Conservation (phyloP, 1,140 invertebrate genomes). For the Procambarus clarkii region DNA sequence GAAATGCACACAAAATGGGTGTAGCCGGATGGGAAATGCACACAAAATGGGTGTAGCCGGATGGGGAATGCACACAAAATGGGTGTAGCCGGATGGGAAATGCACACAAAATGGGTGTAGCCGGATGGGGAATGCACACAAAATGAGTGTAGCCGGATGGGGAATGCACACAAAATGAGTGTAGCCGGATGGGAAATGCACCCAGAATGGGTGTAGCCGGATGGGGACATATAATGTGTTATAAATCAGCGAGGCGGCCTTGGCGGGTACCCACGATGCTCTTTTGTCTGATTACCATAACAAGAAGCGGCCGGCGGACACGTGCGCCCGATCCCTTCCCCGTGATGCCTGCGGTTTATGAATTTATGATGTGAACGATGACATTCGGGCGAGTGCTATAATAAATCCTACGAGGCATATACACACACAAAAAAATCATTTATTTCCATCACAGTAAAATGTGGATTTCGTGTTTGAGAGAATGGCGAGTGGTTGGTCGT, state of each 20-base stretch:
- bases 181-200: not conserved
- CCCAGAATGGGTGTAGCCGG: too few species aligned
- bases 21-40: too few species aligned
- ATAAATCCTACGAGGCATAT: not conserved
- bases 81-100: too few species aligned
- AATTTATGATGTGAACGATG: slow-evolving; percentile 59
- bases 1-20: too few species aligned
- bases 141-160: not conserved
- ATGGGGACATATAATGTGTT: not conserved
- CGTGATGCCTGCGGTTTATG: slow-evolving; percentile 51
- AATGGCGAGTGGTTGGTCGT: not conserved
- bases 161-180: not conserved
- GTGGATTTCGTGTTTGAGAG: not conserved
- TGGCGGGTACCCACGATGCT: slow-evolving; percentile 34
- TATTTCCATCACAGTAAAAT: not conserved
- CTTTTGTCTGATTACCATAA: slow-evolving; percentile 62
- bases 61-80: too few species aligned
- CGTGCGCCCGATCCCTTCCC: slow-evolving; percentile 56
- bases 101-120: too few species aligned
- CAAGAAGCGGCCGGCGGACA: slow-evolving; percentile 48
- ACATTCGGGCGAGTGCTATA: not conserved
- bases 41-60: too few species aligned
- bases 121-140: too few species aligned
- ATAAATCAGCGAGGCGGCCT: not conserved
- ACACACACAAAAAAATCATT: not conserved